Percentiles rank a stretch among this genome's conserved stretches.
Evolutionary conservation across 2,113 vertebrate species (phyloP).

Genomic region (Dicrurus megarhynchus): DNA sequence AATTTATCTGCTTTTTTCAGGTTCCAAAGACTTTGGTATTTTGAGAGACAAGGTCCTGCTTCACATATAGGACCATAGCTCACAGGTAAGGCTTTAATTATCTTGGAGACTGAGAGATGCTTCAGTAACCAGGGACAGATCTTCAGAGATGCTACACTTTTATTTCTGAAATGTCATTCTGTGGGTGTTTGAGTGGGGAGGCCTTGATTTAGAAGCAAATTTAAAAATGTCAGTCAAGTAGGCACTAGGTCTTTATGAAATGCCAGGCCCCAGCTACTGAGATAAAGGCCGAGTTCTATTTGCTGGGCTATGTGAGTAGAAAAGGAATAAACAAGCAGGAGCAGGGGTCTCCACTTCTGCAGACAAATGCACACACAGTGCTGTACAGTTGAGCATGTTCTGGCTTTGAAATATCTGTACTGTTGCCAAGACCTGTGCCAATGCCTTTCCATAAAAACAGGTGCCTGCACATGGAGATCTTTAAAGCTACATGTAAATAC

Average conservation of each 20-base stretch:
- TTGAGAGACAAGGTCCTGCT: background rate
- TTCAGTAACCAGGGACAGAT: background rate
- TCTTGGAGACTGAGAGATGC: background rate
- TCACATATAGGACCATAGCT: background rate
- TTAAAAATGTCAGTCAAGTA: background rate
- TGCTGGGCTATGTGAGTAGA: background rate
- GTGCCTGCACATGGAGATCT: background rate
- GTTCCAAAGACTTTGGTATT: background rate
- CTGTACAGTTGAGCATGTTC: background rate
- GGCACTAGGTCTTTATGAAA: background rate
- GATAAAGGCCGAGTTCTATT: background rate
- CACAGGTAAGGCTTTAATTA: background rate
- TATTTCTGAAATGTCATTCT: conserved; percentile 38
- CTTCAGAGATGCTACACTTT: background rate
- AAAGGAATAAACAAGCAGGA: background rate
- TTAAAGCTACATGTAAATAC: background rate
- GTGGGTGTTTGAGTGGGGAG: background rate
- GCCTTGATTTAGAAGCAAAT: background rate
- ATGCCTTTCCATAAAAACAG: background rate
- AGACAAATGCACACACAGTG: background rate
- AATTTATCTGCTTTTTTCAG: background rate
- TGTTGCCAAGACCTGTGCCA: background rate
- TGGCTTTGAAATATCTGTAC: background rate
- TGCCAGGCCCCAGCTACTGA: background rate
- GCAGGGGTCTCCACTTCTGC: background rate